phyloP scores from a whole-genome alignment of 2,113 vertebrate species.

The Furnarius figulus region DNA sequence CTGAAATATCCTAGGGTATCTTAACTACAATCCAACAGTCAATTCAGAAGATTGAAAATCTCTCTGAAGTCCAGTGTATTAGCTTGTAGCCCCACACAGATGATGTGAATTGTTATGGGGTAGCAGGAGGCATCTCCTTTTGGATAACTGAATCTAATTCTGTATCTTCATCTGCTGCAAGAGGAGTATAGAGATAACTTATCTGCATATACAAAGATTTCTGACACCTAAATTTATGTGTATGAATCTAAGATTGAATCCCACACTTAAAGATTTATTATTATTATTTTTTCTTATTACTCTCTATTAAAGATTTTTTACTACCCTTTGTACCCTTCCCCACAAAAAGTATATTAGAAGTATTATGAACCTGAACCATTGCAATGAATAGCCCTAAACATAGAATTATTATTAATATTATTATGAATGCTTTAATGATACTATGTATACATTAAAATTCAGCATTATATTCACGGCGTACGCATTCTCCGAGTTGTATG shows the following conservation, averaged over 20 bases:
- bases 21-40: background rate
- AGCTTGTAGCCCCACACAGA: background rate
- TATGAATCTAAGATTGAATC: background rate
- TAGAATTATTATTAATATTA: background rate
- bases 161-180: background rate
- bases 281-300: background rate
- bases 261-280: background rate
- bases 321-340: background rate
- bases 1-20: background rate
- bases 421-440: background rate
- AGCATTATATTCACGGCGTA: background rate
- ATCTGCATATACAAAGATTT: background rate
- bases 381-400: background rate
- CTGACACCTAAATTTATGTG: background rate
- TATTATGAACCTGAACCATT: background rate
- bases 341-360: background rate
- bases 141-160: background rate
- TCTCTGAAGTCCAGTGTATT: background rate
- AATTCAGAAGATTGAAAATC: background rate
- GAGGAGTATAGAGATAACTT: background rate
- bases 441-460: background rate
- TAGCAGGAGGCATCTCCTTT: background rate
- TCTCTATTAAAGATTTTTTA: background rate
- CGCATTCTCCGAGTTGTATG: background rate
- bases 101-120: background rate